Conservation (phyloP, 2,113 vertebrate species). For the Chionomys nivalis region DNA sequence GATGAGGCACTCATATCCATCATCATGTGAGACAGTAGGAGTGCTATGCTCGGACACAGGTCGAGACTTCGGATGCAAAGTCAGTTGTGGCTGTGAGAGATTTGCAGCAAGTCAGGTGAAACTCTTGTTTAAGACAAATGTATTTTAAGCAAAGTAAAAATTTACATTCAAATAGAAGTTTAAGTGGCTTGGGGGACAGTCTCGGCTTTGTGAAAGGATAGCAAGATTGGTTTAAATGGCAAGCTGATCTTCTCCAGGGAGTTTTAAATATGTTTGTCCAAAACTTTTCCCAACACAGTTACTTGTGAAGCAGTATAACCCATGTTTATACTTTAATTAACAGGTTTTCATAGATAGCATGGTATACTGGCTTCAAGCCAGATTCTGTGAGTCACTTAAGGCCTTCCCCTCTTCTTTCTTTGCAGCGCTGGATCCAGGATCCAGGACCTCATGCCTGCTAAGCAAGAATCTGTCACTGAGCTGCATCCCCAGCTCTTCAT, state of each 20-base stretch:
- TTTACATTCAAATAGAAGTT: constrained; percentile 17
- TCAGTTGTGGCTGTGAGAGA: neutral
- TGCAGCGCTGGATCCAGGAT: neutral
- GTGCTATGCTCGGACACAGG: neutral
- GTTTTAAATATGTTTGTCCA: neutral
- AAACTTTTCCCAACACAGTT: neutral
- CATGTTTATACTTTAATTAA: neutral
- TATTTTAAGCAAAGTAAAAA: constrained; percentile 46
- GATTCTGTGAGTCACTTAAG: neutral
- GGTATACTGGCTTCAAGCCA: neutral
- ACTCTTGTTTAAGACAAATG: constrained; percentile 19
- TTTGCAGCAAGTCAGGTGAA: neutral
- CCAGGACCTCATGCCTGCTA: neutral
- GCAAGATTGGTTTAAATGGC: constrained; percentile 21
- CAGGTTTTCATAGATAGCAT: neutral
- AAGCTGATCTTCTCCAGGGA: neutral
- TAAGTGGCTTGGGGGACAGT: neutral
- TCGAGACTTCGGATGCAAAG: neutral
- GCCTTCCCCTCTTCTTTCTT: neutral
- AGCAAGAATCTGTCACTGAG: neutral
- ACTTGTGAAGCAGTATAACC: neutral
- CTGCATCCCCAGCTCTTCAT: neutral
- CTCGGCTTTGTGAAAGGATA: neutral
- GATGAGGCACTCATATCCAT: too few species aligned
- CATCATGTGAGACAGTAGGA: neutral